Percentiles rank a stretch among this genome's conserved stretches.
Conservation (phyloP, 1,140 invertebrate genomes). For the Octopus bimaculoides region DNA sequence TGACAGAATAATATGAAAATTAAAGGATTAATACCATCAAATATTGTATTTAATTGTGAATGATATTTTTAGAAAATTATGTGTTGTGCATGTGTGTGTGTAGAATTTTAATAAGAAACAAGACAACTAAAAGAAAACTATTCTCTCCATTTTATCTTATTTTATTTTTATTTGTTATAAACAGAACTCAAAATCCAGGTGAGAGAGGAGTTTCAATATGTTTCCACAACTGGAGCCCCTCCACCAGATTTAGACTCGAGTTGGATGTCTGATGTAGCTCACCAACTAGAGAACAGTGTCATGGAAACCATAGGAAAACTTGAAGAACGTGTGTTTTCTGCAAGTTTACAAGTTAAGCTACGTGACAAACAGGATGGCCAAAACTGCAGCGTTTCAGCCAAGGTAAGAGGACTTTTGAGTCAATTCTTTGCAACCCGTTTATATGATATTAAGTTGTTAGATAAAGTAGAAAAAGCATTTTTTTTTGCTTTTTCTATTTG, state of each 20-base stretch:
- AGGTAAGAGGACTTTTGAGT: background rate
- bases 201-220: background rate
- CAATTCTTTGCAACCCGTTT: background rate
- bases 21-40: too few species aligned
- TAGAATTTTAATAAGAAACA: too few species aligned
- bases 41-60: too few species aligned
- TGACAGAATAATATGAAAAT: too few species aligned
- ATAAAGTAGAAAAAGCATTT: too few species aligned
- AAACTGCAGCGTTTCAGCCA: background rate
- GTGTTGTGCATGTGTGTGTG: too few species aligned
- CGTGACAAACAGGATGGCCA: background rate
- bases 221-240: slow-evolving; percentile 29
- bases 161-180: background rate
- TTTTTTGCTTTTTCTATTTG: too few species aligned
- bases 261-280: slow-evolving; percentile 74
- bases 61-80: too few species aligned
- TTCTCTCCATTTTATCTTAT: too few species aligned
- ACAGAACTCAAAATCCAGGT: background rate
- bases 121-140: too few species aligned
- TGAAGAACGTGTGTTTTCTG: slow-evolving; percentile 87
- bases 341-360: slow-evolving; percentile 84
- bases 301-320: slow-evolving; percentile 86
- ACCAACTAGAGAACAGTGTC: slow-evolving; percentile 76
- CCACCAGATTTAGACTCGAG: slow-evolving; percentile 33
- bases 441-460: too few species aligned